phyloP scores from a whole-genome alignment of 2,888 invertebrate genomes.

The Omphaloscelis lunosa region DNA sequence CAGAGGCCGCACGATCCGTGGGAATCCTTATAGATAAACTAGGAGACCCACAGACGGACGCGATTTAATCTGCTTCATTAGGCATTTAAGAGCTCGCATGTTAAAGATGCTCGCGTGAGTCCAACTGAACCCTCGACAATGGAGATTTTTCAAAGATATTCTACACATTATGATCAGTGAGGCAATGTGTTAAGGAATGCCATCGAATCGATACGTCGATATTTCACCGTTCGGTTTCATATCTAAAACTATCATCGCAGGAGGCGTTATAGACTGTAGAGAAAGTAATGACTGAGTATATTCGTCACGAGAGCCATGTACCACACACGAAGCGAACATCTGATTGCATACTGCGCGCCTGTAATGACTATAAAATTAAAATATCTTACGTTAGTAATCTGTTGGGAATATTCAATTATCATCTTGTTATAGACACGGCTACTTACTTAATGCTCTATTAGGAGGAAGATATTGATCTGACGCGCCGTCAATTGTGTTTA shows the following conservation, averaged over 20 bases:
- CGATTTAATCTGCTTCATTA: slow-evolving; percentile 86
- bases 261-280: slow-evolving; percentile 80
- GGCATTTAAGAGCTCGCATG: slow-evolving; percentile 71
- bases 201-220: slow-evolving; percentile 74
- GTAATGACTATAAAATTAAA: slow-evolving; percentile 64
- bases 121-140: slow-evolving; percentile 63
- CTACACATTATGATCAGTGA: slow-evolving; percentile 44
- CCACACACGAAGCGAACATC: slow-evolving; percentile 83
- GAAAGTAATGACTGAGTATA: slow-evolving; percentile 83
- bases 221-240: slow-evolving; percentile 70
- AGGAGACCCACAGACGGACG: slow-evolving; percentile 75
- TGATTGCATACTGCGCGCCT: slow-evolving; percentile 71
- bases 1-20: slow-evolving; percentile 79
- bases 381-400: slow-evolving; percentile 61
- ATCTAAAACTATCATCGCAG: slow-evolving; percentile 81
- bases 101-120: slow-evolving; percentile 75
- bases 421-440: slow-evolving; percentile 56
- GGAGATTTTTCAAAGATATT: slow-evolving; percentile 71
- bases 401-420: slow-evolving; percentile 61
- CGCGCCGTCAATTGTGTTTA: slow-evolving; percentile 47
- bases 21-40: slow-evolving; percentile 82
- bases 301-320: slow-evolving; percentile 80
- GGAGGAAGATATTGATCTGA: slow-evolving; percentile 49
- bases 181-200: slow-evolving; percentile 64
- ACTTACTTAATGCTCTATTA: slow-evolving; percentile 52